A percentile compares a stretch with the other conserved stretches of the same genome.
Conservation (phyloP, 2,888 invertebrate genomes). For the Pseudanteris insignis region DNA sequence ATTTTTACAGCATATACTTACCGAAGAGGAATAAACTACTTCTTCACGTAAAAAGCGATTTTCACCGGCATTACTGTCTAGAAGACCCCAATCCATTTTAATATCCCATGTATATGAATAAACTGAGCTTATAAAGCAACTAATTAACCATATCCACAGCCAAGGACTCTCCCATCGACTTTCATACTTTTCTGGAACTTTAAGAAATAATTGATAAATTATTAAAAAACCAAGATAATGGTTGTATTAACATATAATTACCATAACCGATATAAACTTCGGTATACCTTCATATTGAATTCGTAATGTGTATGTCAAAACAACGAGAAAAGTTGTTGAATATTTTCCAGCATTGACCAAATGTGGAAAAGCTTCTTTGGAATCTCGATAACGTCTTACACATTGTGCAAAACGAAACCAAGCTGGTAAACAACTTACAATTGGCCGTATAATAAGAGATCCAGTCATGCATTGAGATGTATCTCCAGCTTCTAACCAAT, state of each 20-base stretch:
- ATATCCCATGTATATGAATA: slow-evolving; percentile 99
- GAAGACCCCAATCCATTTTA: slow-evolving; percentile 98
- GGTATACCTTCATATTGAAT: slow-evolving; percentile 74
- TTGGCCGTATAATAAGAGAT: slow-evolving; percentile 79
- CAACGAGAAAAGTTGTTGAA: slow-evolving; percentile 95
- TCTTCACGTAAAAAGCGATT: slow-evolving; percentile 92
- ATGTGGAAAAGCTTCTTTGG: slow-evolving; percentile 93
- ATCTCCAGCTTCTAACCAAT: slow-evolving; percentile 75
- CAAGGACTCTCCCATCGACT: slow-evolving; percentile 81
- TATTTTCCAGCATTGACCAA: slow-evolving; percentile 98
- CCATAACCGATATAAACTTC: neutral
- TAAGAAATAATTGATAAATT: too few species aligned
- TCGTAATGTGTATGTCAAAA: slow-evolving; percentile 82
- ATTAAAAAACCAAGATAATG: too few species aligned
- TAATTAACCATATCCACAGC: slow-evolving; percentile 88
- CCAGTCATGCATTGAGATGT: slow-evolving; percentile 76
- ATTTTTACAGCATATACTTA: slow-evolving; percentile 68
- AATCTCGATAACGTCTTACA: slow-evolving; percentile 92
- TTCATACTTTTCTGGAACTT: slow-evolving; percentile 69
- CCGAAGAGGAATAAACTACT: slow-evolving; percentile 92
- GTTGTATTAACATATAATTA: neutral
- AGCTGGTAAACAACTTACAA: slow-evolving; percentile 93
- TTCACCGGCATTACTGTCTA: slow-evolving; percentile 90
- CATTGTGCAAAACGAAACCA: slow-evolving; percentile 99
- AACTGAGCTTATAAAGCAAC: slow-evolving; percentile 86